Evolutionary conservation across 2,113 vertebrate genomes (phyloP).

Genomic region (Lathamus discolor): DNA sequence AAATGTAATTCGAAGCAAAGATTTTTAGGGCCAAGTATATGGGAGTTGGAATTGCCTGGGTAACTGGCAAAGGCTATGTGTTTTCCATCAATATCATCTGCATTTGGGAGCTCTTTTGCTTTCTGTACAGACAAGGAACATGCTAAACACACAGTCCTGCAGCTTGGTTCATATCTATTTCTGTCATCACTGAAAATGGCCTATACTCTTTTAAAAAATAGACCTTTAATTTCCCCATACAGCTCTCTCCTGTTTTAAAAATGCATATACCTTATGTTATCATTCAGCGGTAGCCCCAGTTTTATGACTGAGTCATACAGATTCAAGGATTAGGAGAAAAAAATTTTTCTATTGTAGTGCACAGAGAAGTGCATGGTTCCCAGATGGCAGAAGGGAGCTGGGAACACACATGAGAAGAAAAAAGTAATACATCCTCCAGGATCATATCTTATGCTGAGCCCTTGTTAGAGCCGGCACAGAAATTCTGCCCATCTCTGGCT

Average conservation of each 20-base stretch:
- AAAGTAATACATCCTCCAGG: neutral
- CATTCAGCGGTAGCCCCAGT: neutral
- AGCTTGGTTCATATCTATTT: neutral
- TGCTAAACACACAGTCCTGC: neutral
- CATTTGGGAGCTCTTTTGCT: neutral
- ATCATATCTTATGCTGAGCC: neutral
- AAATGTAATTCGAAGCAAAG: neutral
- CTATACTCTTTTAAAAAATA: neutral
- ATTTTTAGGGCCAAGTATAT: neutral
- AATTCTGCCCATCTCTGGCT: neutral
- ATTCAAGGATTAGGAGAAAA: neutral
- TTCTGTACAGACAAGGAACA: neutral
- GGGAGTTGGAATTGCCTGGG: rapidly evolving
- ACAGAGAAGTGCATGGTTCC: neutral
- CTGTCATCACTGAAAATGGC: neutral
- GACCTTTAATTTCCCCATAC: neutral
- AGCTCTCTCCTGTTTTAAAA: neutral
- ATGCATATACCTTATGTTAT: rapidly evolving
- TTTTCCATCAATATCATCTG: rapidly evolving
- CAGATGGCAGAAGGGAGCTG: neutral
- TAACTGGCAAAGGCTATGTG: rapidly evolving
- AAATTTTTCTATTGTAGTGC: neutral
- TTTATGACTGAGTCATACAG: neutral
- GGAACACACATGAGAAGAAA: neutral
- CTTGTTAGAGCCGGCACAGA: neutral